Evolutionary conservation across 1,140 invertebrate genomes (phyloP).

Genomic region (Drosophila baimaii): DNA sequence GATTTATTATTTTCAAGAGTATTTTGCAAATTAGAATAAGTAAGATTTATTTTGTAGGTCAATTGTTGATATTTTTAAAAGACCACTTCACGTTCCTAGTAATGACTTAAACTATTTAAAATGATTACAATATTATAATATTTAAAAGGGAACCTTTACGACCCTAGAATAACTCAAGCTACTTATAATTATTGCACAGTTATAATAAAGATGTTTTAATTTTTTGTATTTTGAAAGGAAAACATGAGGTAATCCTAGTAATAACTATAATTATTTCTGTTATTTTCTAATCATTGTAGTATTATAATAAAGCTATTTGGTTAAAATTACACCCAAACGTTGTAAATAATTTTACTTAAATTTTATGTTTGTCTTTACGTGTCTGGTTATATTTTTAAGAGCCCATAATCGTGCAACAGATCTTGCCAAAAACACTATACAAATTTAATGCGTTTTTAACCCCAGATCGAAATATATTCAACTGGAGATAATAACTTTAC

Average conservation of each 20-base stretch:
- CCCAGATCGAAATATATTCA: conserved; percentile 34
- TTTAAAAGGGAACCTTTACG: too few relatives aligned
- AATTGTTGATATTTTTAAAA: too few relatives aligned
- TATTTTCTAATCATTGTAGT: neutral
- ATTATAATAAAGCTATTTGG: neutral
- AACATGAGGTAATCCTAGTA: too few relatives aligned
- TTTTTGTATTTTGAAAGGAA: too few relatives aligned
- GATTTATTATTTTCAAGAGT: neutral
- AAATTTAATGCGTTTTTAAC: conserved; percentile 6
- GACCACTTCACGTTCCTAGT: too few relatives aligned
- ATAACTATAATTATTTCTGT: neutral
- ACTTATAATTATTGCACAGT: too few relatives aligned
- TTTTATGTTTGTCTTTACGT: neutral
- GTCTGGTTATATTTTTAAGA: neutral
- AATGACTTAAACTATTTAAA: too few relatives aligned
- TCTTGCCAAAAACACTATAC: neutral
- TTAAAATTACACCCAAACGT: neutral
- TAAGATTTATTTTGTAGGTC: too few relatives aligned
- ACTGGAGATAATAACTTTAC: conserved; percentile 5
- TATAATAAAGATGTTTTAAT: too few relatives aligned
- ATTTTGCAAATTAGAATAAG: neutral
- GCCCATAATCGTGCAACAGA: neutral
- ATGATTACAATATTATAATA: too few relatives aligned
- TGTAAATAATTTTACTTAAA: neutral
- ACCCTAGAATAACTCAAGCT: too few relatives aligned